Evolutionary conservation across 2,797 vertebrate species (phyloP).

Genomic region (Chiloscyllium punctatum): DNA sequence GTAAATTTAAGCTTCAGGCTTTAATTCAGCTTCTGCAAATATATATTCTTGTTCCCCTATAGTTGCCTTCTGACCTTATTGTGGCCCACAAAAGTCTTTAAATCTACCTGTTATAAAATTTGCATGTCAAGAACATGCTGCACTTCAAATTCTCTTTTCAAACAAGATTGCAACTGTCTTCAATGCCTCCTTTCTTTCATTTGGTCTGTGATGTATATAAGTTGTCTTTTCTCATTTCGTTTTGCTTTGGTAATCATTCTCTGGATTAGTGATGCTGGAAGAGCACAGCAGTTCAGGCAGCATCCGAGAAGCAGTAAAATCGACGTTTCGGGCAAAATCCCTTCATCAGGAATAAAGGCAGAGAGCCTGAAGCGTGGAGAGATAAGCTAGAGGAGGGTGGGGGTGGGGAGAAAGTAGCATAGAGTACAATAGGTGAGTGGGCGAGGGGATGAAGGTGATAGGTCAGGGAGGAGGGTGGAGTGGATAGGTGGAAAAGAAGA

Average conservation of each 20-base stretch:
- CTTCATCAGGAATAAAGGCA: no score
- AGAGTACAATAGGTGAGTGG: no score
- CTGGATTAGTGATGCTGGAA: no score
- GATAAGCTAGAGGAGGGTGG: no score
- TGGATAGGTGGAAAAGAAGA: no score
- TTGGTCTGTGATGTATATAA: neutral
- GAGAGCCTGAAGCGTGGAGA: no score
- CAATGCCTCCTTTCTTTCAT: neutral
- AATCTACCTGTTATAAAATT: neutral
- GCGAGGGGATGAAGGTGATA: no score
- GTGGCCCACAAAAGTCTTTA: neutral
- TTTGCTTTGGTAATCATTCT: neutral
- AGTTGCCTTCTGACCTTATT: neutral
- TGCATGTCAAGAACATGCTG: neutral
- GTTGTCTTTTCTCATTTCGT: slow-evolving; percentile 1
- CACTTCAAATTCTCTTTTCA: neutral
- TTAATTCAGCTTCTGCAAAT: neutral
- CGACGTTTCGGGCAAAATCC: no score
- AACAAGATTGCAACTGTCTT: neutral
- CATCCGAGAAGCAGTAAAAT: no score
- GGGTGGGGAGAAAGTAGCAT: no score
- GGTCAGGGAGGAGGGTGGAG: no score
- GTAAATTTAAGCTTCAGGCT: neutral
- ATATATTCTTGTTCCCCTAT: slow-evolving; percentile 1
- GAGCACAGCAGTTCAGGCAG: no score